Evolutionary conservation across 2,888 invertebrate species (phyloP).

Genomic region (Rhagium mordax): DNA sequence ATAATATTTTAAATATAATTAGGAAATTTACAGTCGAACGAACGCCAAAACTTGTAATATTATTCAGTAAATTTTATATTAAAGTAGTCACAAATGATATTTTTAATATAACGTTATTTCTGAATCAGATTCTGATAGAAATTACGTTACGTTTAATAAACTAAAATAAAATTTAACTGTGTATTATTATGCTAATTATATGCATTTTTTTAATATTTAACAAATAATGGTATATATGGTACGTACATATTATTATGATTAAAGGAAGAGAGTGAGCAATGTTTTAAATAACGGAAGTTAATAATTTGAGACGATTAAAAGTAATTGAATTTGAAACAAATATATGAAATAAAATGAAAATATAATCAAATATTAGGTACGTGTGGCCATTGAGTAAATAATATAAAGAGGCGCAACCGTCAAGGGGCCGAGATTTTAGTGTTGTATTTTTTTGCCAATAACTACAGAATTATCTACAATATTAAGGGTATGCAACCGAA

Average conservation of each 20-base stretch:
- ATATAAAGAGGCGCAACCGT: too few species aligned
- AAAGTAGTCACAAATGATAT: background rate
- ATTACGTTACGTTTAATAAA: background rate
- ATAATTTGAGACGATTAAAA: too few species aligned
- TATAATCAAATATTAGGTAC: too few species aligned
- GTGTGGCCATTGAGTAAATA: too few species aligned
- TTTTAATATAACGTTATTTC: background rate
- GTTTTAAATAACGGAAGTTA: background rate
- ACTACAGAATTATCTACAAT: too few species aligned
- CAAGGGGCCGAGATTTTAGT: too few species aligned
- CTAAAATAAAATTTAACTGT: background rate
- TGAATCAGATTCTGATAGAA: background rate
- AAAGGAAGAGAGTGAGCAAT: background rate
- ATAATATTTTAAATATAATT: constrained; percentile 5
- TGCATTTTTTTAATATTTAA: background rate
- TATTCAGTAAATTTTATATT: background rate
- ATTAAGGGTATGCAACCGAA: too few species aligned
- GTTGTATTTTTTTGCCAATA: too few species aligned
- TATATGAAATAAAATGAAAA: too few species aligned
- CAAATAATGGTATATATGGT: background rate
- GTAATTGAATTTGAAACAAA: too few species aligned
- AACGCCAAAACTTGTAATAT: background rate
- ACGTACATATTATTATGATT: background rate
- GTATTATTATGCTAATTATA: background rate
- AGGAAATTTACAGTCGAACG: background rate